Percentiles rank a stretch among this genome's conserved stretches.
Conservation (phyloP, 1,140 invertebrate species). For the Aporrectodea caliginosa region DNA sequence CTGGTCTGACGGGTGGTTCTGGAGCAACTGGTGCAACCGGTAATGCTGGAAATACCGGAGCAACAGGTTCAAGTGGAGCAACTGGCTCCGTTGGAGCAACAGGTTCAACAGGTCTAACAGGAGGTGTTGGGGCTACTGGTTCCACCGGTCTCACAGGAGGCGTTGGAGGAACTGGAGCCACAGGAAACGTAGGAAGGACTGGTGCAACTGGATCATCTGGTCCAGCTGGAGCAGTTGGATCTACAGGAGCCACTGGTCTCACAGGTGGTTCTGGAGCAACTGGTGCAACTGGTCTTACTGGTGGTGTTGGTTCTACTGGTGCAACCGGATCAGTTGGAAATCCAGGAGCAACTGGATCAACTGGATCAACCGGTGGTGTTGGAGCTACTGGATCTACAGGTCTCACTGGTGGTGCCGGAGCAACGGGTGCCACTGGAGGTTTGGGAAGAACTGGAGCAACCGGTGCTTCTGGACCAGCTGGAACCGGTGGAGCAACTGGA, state of each 20-base stretch:
- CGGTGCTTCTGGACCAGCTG: not conserved
- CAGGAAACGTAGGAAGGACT: constrained; percentile 4
- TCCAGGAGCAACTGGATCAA: constrained; percentile 14
- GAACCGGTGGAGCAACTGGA: not conserved
- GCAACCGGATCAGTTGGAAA: not conserved
- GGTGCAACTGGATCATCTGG: not conserved
- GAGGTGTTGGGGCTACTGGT: not conserved
- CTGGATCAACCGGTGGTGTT: too few relatives aligned
- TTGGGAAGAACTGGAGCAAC: not conserved
- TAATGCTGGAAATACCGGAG: not conserved
- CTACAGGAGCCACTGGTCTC: too few relatives aligned
- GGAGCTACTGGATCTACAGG: constrained; percentile 42
- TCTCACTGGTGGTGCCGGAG: not conserved
- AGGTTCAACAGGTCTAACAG: not conserved
- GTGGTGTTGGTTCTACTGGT: constrained; percentile 6
- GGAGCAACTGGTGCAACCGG: constrained; percentile 20
- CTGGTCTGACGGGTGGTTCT: not conserved
- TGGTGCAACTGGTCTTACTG: too few relatives aligned
- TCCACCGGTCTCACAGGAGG: not conserved
- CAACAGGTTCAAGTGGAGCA: not conserved
- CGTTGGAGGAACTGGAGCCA: not conserved
- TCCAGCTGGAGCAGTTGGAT: too few relatives aligned
- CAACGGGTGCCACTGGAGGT: not conserved
- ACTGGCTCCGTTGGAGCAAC: not conserved
- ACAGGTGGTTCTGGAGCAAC: too few relatives aligned